Base-by-base conservation (phyloP, 2,113 vertebrate genomes). In the Semicossyphus pulcher region DNA sequence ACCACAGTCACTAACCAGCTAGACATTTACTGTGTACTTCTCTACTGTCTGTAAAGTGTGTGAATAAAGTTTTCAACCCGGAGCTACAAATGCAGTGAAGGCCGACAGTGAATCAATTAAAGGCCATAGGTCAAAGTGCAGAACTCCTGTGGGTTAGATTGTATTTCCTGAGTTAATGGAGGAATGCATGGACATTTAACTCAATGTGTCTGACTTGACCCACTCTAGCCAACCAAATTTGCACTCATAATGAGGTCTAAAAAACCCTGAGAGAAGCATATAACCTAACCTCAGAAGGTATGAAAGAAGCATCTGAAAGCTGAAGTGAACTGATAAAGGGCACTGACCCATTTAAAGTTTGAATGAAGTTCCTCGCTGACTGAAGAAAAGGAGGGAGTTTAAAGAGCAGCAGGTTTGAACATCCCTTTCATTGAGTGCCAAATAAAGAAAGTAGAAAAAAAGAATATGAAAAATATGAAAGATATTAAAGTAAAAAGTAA, bases 271-370 rank as follows among this genome's bases (percentile, higher is more conserved):
- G 48, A 34, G 21, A 36, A 34, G 56, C 37, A 23, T 8, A 16
- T 44, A 44, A 44, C 28, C 36, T 4, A 32, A 32, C 32, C 52
- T 58, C 9, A 29, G 29, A 52, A 57, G 21, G 26, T 28, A 10
- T 18, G 18, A 78, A 34, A 64, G 16, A 57, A 34, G 12, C 18
- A 25, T 49, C 10, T 28, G 8, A 31, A 37, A 58, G 58, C 39
- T 34, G 45, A 54, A 39, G 23, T 7, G 29, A 0, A 29, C 16
- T 20, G 61, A 28, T 78, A 31, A 61, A 65, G 59, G 37, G 29
- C 3, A 61, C 18, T 32, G 70, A 83, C 70, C 64, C 60, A 71
- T 72, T 78, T 75, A 37, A 70, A 61, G 75, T 56, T n/a, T 48
- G 34, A 70, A 47, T 5, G 16, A 32, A 28, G 52, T 25, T 59